These are phyloP conservation scores for Brachypodius melanocephalos DNA, from an alignment of 2,113 vertebrate genomes.

Conservation along the genomic window DNA sequence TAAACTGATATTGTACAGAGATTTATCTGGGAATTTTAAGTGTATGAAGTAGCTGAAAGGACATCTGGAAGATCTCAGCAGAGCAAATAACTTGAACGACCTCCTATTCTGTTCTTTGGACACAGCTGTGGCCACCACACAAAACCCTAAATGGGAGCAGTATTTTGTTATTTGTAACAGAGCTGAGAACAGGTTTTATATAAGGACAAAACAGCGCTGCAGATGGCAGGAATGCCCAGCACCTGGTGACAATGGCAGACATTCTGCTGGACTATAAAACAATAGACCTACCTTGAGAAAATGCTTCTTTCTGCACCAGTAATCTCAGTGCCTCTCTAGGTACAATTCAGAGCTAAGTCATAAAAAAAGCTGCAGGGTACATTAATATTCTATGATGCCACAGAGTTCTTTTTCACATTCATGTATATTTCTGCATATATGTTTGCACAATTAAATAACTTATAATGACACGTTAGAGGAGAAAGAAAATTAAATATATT, in stretches of 20 bases:
- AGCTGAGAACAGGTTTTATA: neutral
- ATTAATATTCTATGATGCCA: neutral
- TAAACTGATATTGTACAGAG: neutral
- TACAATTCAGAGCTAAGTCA: neutral
- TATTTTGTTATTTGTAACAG: neutral
- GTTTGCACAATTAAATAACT: conserved; percentile 6
- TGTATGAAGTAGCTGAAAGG: neutral
- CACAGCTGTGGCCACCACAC: neutral
- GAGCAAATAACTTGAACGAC: neutral
- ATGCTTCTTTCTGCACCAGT: neutral
- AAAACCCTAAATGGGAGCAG: neutral
- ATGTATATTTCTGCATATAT: neutral
- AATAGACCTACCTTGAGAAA: neutral
- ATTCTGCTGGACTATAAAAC: neutral
- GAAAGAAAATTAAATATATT: neutral
- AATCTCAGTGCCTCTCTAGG: neutral
- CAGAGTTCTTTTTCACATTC: neutral
- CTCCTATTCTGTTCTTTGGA: neutral
- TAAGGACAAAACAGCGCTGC: neutral
- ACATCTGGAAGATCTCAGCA: neutral
- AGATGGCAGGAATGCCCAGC: neutral
- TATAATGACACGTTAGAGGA: neutral
- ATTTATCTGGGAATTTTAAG: neutral
- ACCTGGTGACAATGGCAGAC: neutral
- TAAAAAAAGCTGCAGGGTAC: neutral